phyloP scores from a whole-genome alignment of 2,888 invertebrate species.

The Bruchidius siliquastri region DNA sequence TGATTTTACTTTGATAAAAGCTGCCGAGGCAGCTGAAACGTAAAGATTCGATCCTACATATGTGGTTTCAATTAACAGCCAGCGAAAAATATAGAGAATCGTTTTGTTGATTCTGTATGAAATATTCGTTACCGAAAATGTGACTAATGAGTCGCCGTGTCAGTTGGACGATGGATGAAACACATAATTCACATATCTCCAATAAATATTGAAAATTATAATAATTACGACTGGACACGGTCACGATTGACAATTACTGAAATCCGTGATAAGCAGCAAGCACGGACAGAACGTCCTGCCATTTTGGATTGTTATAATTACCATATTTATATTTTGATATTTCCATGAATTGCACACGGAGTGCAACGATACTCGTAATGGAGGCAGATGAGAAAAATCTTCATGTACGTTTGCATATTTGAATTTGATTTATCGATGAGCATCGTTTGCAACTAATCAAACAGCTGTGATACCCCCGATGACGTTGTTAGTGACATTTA shows the following conservation, averaged over 20 bases:
- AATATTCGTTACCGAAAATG: too few species aligned
- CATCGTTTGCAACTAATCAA: background rate
- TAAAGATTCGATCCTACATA: too few species aligned
- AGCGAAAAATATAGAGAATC: too few species aligned
- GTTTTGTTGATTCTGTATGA: too few species aligned
- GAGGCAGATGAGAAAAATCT: background rate
- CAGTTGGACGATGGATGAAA: background rate
- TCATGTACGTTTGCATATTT: background rate
- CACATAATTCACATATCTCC: background rate
- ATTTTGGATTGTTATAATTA: background rate
- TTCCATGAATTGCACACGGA: background rate
- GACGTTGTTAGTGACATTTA: too few species aligned
- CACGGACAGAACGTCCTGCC: background rate
- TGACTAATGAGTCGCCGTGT: background rate
- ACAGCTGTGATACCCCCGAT: too few species aligned
- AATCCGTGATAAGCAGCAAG: constrained; percentile 6
- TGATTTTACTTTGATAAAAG: too few species aligned
- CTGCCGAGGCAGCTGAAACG: too few species aligned
- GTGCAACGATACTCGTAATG: background rate
- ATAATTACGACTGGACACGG: constrained; percentile 5
- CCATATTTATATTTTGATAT: background rate
- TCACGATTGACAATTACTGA: constrained; percentile 7
- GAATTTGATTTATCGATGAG: background rate
- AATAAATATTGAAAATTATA: constrained; percentile 3
- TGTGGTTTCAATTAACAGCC: too few species aligned